Evolutionary conservation across 2,113 vertebrate genomes (phyloP).

Genomic region (Upupa epops): DNA sequence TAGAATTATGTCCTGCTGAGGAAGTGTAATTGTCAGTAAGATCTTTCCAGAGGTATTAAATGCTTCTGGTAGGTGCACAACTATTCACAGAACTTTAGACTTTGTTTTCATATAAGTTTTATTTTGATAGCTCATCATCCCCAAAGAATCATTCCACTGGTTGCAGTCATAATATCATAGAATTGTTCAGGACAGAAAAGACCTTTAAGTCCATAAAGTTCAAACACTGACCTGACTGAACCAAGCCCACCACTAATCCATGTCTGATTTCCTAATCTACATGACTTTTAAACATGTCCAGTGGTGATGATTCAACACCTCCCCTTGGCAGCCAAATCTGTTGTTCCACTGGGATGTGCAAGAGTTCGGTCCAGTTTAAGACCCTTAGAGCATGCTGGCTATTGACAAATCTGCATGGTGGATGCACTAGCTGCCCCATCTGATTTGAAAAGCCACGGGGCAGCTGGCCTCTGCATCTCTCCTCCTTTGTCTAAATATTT

Average conservation of each 20-base stretch:
- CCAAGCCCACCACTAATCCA: too few relatives aligned
- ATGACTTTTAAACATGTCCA: too few relatives aligned
- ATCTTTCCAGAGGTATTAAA: neutral
- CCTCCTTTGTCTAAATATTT: neutral
- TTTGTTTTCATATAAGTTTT: neutral
- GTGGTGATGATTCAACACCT: too few relatives aligned
- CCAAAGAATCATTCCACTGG: neutral
- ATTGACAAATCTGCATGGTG: neutral
- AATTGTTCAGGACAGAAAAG: too few relatives aligned
- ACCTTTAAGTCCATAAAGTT: too few relatives aligned
- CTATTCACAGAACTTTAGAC: neutral
- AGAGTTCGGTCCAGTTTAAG: neutral
- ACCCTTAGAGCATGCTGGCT: accelerated
- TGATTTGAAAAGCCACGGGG: neutral
- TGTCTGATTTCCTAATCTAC: too few relatives aligned
- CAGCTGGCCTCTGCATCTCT: accelerated
- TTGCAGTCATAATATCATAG: too few relatives aligned
- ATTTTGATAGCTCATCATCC: neutral
- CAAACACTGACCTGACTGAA: too few relatives aligned
- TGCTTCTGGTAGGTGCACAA: neutral
- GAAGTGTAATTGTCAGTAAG: neutral
- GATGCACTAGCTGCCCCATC: neutral
- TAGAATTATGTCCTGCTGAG: neutral
- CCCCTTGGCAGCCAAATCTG: too few relatives aligned
- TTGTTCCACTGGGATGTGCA: neutral